Evolutionary conservation across 2,113 vertebrate genomes (phyloP).

Genomic region (Ailurus styani): DNA sequence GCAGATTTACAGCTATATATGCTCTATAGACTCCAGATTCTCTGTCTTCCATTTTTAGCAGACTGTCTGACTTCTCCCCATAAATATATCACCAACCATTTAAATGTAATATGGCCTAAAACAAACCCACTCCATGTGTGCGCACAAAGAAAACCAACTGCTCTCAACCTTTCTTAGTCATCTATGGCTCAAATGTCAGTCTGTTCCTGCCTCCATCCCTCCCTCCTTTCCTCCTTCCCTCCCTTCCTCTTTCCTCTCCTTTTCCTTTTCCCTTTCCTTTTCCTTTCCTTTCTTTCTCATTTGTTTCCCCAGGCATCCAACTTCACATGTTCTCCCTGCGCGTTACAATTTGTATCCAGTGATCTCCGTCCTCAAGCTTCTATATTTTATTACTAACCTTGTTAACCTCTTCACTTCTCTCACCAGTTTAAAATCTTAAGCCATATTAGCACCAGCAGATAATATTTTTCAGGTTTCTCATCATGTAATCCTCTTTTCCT

Average conservation of each 20-base stretch:
- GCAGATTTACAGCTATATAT: neutral
- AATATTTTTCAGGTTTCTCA: neutral
- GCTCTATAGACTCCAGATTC: neutral
- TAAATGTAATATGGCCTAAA: neutral
- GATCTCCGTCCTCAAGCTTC: neutral
- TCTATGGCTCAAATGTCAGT: neutral
- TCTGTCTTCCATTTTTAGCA: neutral
- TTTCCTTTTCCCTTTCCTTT: neutral
- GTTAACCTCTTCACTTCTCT: neutral
- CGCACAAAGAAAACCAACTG: neutral
- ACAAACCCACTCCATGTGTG: neutral
- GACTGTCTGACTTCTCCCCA: neutral
- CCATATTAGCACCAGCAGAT: neutral
- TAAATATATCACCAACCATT: neutral
- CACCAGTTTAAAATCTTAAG: neutral
- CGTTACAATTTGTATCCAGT: neutral
- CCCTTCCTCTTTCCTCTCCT: too few species aligned
- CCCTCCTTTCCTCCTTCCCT: neutral
- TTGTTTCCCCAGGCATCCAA: neutral
- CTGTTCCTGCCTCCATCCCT: fast-evolving
- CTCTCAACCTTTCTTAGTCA: neutral
- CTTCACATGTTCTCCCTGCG: fast-evolving
- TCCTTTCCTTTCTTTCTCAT: fast-evolving
- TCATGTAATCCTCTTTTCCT: neutral
- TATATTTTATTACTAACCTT: neutral